Evolutionary conservation across 1,140 invertebrate species (phyloP).

Genomic region (Paraescarpia echinospica): DNA sequence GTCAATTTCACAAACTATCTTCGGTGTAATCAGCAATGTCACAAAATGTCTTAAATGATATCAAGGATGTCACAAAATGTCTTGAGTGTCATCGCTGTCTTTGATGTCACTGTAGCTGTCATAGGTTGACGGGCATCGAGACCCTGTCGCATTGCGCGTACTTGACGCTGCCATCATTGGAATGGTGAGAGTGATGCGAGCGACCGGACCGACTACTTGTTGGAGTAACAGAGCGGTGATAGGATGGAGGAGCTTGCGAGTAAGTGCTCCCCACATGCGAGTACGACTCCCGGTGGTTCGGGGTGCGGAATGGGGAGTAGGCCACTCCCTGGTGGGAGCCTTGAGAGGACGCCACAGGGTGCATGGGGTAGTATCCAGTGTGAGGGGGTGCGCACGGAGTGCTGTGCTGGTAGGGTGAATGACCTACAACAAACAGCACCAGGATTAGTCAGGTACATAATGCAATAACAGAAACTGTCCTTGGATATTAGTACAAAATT

Average conservation of each 20-base stretch:
- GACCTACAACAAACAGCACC: not conserved
- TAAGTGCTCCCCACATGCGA: not conserved
- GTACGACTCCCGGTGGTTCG: slow-evolving; percentile 6
- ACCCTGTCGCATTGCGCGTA: not conserved
- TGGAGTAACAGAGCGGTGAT: slow-evolving; percentile 10
- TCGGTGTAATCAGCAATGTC: too few relatives aligned
- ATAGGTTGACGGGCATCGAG: slow-evolving; percentile 2
- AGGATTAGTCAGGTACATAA: not conserved
- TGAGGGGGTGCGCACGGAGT: not conserved
- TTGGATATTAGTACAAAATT: not conserved
- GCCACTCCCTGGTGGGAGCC: not conserved
- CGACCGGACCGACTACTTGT: slow-evolving; percentile 18
- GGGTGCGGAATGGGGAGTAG: not conserved
- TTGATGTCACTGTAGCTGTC: not conserved
- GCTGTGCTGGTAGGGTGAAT: not conserved
- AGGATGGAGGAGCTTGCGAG: slow-evolving; percentile 19
- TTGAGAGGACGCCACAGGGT: not conserved
- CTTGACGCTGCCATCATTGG: slow-evolving; percentile 8
- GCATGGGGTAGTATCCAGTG: not conserved
- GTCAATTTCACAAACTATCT: too few relatives aligned
- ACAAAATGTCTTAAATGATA: too few relatives aligned
- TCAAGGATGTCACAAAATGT: too few relatives aligned
- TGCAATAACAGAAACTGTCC: not conserved
- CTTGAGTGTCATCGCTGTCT: too few relatives aligned
- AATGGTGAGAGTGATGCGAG: slow-evolving; percentile 17